Base-by-base conservation (phyloP, 2,797 vertebrate genomes). In the Dicrostonyx torquatus region DNA sequence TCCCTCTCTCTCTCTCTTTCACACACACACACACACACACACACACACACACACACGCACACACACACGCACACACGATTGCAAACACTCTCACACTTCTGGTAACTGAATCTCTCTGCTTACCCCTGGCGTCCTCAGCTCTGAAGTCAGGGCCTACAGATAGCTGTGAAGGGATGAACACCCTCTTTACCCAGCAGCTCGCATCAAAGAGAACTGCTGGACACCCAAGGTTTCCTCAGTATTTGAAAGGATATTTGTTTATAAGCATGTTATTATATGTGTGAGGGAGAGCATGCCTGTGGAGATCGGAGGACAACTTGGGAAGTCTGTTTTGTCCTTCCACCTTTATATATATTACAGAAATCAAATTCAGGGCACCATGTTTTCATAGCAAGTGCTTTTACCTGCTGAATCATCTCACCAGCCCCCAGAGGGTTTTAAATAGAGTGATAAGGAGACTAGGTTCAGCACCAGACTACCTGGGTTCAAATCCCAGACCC, bases 91-190 rank as follows among this genome's bases (percentile, higher is more conserved):
- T 24, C 60, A 15, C 64, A 17, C 6, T 0, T 3, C 3, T 0
- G 1, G 53, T 22, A 20, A 70, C 0, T 18, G 60, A 18, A 11
- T 2, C 37, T 73, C 34, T 22, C 18, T 20, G 62, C 75, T 68
- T 70, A 2, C 1, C n/a, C 31, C 0, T 20, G 50, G 9, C 3
- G 2, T 0, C 5, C 53, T 66, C 12, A 29, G 5, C 29, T 18
- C 88, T 1, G 0, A 4, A 37, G 15, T 4, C 34, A 45, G 58
- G 29, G 5, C 58, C 15, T 0, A 2, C 22, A 70, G 1, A 2
- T 11, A 40, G 76, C 45, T 1, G 17, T 6, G 48, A 55, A 58
- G 48, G 5, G 10, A 48, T 50, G 40, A 58, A 29, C 24, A 6
- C 29, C 0, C 20, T 24, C 75, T 34, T 68, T 26, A 50, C n/a